Evolutionary conservation across 2,888 invertebrate species (phyloP).

Genomic region (Phragmatobia fuliginosa): DNA sequence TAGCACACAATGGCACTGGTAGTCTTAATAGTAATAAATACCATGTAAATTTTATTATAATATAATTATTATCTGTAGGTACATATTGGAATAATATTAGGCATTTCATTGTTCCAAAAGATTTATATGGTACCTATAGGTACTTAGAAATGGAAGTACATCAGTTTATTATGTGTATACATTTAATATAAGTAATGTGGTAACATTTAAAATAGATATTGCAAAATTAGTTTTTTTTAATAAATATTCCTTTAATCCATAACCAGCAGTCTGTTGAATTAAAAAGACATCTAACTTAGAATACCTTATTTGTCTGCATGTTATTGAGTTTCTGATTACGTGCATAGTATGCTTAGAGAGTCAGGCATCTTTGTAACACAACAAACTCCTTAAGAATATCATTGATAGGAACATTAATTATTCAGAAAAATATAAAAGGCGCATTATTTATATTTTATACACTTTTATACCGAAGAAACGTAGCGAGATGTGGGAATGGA

Average conservation of each 20-base stretch:
- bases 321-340: too few species aligned
- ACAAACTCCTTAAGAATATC: neutral
- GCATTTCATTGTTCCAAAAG: neutral
- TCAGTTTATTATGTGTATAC: neutral
- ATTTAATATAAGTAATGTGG: neutral
- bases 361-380: neutral
- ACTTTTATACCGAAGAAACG: too few species aligned
- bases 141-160: neutral
- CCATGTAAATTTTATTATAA: neutral
- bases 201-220: neutral
- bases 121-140: neutral
- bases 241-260: neutral
- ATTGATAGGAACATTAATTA: too few species aligned
- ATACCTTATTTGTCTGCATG: neutral
- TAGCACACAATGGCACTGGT: slow-evolving; percentile 39
- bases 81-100: neutral
- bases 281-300: neutral
- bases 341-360: too few species aligned
- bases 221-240: neutral
- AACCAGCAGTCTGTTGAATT: neutral
- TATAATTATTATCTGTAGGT: neutral
- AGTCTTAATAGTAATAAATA: slow-evolving; percentile 7
- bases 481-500: too few species aligned
- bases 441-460: too few species aligned
- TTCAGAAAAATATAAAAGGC: too few species aligned